Conservation (phyloP, 2,113 vertebrate species). For the Peromyscus polionotus region DNA sequence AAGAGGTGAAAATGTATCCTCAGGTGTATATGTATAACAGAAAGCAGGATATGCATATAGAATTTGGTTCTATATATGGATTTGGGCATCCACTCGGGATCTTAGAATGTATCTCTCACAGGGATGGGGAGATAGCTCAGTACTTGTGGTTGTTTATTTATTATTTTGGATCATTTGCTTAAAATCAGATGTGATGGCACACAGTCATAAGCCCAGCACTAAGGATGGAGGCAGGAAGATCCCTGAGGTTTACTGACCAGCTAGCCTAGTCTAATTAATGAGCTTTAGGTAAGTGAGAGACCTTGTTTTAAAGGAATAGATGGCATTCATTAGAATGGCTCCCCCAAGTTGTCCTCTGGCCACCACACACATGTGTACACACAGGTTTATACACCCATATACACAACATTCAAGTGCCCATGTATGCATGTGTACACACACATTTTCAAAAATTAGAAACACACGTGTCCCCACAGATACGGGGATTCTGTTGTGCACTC, state of each 20-base stretch:
- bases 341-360: neutral
- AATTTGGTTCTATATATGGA: neutral
- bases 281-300: neutral
- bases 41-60: neutral
- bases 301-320: neutral
- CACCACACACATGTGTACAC: neutral
- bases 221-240: neutral
- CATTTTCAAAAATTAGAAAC: neutral
- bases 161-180: neutral
- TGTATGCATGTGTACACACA: neutral
- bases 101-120: neutral
- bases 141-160: neutral
- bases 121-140: neutral
- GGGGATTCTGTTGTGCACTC: neutral
- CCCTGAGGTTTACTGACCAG: neutral
- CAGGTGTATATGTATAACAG: neutral
- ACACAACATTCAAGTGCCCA: conserved; percentile 56
- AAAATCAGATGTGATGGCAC: neutral
- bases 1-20: neutral
- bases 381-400: neutral
- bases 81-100: neutral
- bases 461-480: conserved; percentile 79
- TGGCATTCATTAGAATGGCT: neutral
- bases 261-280: neutral
- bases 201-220: too few relatives aligned